These are phyloP conservation scores for Stegastes partitus DNA, from an alignment of 2,113 vertebrate species.

Conservation along the genomic window DNA sequence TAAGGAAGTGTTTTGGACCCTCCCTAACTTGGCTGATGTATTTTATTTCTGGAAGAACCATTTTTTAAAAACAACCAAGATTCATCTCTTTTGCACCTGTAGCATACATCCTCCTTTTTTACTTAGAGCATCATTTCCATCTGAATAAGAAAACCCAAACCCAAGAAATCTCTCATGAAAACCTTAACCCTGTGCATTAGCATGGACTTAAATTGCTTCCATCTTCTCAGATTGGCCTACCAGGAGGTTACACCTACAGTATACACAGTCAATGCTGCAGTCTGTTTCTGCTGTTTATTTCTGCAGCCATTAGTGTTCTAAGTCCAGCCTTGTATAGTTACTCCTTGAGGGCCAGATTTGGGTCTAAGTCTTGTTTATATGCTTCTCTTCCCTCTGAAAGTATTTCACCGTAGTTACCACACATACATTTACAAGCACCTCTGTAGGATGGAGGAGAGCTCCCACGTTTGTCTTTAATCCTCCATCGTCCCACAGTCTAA, in stretches of 20 bases:
- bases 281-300: conserved; percentile 58
- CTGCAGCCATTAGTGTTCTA: conserved; percentile 57
- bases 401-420: conserved; percentile 23
- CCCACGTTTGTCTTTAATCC: conserved; percentile 21
- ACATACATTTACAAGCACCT: conserved; percentile 16
- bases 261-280: conserved; percentile 22
- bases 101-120: background rate
- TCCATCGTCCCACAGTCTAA: conserved; percentile 20
- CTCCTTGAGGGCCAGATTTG: conserved; percentile 60
- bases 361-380: conserved; percentile 40
- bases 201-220: conserved; percentile 3
- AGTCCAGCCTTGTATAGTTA: conserved; percentile 33
- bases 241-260: conserved; percentile 45
- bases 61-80: background rate
- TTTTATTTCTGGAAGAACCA: background rate
- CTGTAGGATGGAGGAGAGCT: background rate
- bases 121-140: background rate
- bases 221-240: conserved; percentile 13
- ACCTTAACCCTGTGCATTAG: conserved; percentile 2
- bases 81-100: background rate
- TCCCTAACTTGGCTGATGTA: background rate
- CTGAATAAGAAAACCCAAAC: background rate
- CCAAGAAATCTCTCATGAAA: background rate
- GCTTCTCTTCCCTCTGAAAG: conserved; percentile 42
- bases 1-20: conserved; percentile 1